A percentile compares a stretch with the other conserved stretches of the same genome.
Conservation (phyloP, 2,113 vertebrate species). For the Calyptomena viridis region DNA sequence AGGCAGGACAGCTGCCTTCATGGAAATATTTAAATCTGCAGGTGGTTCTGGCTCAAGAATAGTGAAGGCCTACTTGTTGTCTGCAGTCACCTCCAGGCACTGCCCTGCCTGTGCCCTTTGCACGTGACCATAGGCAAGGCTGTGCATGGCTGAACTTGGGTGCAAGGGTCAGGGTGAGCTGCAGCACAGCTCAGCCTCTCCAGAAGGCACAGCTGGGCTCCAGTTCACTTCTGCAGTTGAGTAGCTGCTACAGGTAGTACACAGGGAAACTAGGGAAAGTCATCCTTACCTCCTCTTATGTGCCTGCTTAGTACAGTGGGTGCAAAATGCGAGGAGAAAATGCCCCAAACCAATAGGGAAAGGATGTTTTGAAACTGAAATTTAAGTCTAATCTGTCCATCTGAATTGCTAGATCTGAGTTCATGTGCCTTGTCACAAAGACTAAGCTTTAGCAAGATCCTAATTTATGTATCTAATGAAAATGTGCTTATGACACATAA, state of each 20-base stretch:
- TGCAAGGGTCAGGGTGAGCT: not conserved
- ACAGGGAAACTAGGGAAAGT: not conserved
- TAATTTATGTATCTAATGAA: not conserved
- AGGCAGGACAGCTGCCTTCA: not conserved
- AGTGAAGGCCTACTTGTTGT: not conserved
- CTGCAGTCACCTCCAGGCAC: not conserved
- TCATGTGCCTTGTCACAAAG: not conserved
- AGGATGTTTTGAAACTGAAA: not conserved
- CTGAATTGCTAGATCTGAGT: not conserved
- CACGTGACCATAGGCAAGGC: not conserved
- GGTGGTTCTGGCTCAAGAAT: not conserved
- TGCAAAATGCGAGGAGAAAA: not conserved
- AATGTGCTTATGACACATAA: not conserved
- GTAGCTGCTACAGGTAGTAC: accelerated
- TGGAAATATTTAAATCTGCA: not conserved
- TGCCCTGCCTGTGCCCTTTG: not conserved
- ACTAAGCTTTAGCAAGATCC: not conserved
- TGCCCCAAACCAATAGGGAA: not conserved
- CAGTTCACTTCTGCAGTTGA: not conserved
- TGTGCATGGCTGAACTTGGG: accelerated
- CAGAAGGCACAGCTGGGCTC: not conserved
- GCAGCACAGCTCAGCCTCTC: not conserved
- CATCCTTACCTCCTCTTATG: not conserved
- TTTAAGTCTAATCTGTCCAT: not conserved
- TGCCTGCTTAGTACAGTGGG: not conserved